Percentiles rank a stretch among this genome's conserved stretches.
Conservation (phyloP, 2,113 vertebrate species). For the Prunella fulvescens region DNA sequence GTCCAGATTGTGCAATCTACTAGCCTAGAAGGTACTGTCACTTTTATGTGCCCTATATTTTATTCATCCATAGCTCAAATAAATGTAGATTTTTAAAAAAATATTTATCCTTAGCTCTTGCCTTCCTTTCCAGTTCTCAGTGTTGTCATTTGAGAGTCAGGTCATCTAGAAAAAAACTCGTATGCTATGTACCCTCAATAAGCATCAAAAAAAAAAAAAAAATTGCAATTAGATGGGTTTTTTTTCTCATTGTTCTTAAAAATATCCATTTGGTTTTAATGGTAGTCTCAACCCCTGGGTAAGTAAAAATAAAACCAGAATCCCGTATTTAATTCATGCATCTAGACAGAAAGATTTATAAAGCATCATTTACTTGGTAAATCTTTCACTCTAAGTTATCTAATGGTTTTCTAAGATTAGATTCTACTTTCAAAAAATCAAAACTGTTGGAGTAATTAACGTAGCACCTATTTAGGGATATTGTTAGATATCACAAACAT, state of each 20-base stretch:
- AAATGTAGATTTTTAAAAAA: not conserved
- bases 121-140: not conserved
- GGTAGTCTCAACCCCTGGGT: not conserved
- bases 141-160: not conserved
- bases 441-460: not conserved
- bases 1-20: conserved; percentile 27
- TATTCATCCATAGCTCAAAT: conserved; percentile 18
- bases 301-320: not conserved
- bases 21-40: conserved; percentile 27
- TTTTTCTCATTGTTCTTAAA: not conserved
- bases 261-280: not conserved
- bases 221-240: not conserved
- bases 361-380: not conserved
- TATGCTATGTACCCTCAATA: not conserved
- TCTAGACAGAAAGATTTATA: not conserved
- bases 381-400: conserved; percentile 1
- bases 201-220: not conserved
- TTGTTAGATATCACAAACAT: conserved; percentile 5
- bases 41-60: conserved; percentile 40
- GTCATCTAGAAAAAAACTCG: not conserved
- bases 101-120: not conserved
- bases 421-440: conserved; percentile 1
- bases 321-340: not conserved
- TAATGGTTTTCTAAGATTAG: conserved; percentile 49
- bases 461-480: not conserved